phyloP scores from a whole-genome alignment of 2,113 vertebrate genomes.

The Ranitomeya imitator region DNA sequence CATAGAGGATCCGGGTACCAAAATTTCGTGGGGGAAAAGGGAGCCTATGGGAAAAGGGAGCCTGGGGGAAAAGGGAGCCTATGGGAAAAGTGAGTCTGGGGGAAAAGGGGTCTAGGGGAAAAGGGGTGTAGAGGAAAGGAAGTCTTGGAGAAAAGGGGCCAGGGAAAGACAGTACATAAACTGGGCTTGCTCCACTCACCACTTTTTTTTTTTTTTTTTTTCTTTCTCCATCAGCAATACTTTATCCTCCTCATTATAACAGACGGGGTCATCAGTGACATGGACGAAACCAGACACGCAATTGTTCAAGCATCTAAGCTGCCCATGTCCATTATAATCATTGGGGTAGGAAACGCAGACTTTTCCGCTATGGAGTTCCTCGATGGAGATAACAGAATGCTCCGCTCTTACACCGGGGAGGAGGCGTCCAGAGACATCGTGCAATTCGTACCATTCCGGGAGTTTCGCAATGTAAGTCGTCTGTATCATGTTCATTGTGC shows the following conservation, averaged over 20 bases:
- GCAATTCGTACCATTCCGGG: constrained; percentile 97
- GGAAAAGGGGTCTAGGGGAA: no score
- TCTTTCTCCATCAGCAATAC: constrained; percentile 82
- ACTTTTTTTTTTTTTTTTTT: background rate
- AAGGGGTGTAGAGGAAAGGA: no score
- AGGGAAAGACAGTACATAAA: no score
- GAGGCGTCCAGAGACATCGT: constrained; percentile 92
- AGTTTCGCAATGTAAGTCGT: constrained; percentile 90
- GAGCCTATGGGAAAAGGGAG: no score
- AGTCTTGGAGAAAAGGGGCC: no score
- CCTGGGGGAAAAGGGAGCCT: no score
- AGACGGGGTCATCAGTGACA: constrained; percentile 97
- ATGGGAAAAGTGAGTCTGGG: no score
- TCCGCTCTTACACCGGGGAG: constrained; percentile 89
- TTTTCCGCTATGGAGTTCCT: constrained; percentile 98
- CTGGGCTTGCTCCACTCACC: background rate
- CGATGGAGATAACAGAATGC: constrained; percentile 86
- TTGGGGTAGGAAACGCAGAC: constrained; percentile 95
- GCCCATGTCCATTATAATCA: constrained; percentile 98
- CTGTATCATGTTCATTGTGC: background rate
- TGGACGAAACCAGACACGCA: constrained; percentile 93
- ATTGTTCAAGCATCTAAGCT: constrained; percentile 93
- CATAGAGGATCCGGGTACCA: no score
- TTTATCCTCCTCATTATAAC: constrained; percentile 98
- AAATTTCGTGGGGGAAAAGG: no score